Conservation (phyloP, 2,888 invertebrate genomes). For the Phyto melanocephala region DNA sequence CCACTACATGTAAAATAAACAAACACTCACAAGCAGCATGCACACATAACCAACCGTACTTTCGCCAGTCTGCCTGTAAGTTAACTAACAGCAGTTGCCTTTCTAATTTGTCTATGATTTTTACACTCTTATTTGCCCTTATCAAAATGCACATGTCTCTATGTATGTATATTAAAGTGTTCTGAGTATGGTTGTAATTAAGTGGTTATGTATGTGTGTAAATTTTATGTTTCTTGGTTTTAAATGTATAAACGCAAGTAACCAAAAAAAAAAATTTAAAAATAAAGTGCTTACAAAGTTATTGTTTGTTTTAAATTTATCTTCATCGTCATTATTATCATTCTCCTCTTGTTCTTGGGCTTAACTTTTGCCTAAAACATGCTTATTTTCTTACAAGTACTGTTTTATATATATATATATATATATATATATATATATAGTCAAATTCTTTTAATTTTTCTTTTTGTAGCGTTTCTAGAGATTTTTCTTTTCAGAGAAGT, state of each 20-base stretch:
- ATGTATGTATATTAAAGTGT: neutral
- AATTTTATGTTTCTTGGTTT: slow-evolving; percentile 31
- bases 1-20: slow-evolving; percentile 8
- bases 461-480: slow-evolving; percentile 25
- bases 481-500: slow-evolving; percentile 63
- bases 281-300: slow-evolving; percentile 37
- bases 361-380: slow-evolving; percentile 35
- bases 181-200: neutral
- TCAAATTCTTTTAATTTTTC: slow-evolving; percentile 12
- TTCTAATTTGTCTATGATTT: slow-evolving; percentile 39
- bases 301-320: slow-evolving; percentile 54
- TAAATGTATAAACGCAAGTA: slow-evolving; percentile 1
- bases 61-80: neutral
- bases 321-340: slow-evolving; percentile 38
- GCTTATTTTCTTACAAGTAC: slow-evolving; percentile 15
- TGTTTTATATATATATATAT: slow-evolving; percentile 3
- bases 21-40: too few species aligned
- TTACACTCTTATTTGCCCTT: neutral
- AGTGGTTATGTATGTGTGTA: slow-evolving; percentile 37
- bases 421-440: too few species aligned
- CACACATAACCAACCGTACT: neutral
- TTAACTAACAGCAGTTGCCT: slow-evolving; percentile 32
- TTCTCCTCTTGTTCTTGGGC: slow-evolving; percentile 11
- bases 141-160: slow-evolving; percentile 14
- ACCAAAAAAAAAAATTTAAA: neutral